Evolutionary conservation across 2,113 vertebrate genomes (phyloP).

Genomic region (Thamnophis sirtalis): DNA sequence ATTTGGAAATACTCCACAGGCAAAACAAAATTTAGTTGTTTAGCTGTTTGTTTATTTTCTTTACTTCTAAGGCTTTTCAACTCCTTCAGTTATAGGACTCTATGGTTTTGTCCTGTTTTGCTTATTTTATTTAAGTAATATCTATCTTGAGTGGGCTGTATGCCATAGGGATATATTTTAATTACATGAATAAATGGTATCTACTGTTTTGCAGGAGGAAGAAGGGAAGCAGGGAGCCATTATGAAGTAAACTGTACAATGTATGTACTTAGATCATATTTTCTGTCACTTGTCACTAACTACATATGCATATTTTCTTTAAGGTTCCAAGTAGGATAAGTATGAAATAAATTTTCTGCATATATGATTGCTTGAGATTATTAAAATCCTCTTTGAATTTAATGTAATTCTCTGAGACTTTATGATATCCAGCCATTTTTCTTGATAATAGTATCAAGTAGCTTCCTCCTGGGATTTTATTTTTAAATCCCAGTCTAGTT

Average conservation of each 20-base stretch:
- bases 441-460: neutral
- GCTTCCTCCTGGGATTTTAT: neutral
- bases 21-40: neutral
- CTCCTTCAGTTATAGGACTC: neutral
- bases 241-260: neutral
- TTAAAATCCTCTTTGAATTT: neutral
- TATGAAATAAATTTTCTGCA: neutral
- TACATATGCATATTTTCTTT: neutral
- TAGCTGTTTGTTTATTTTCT: neutral
- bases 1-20: neutral
- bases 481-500: neutral
- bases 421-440: neutral
- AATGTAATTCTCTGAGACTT: neutral
- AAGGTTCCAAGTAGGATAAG: neutral
- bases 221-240: neutral
- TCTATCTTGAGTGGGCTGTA: neutral
- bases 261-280: neutral
- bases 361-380: neutral
- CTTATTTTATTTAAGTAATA: neutral
- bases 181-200: neutral
- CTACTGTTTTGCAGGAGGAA: neutral
- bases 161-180: neutral
- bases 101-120: neutral
- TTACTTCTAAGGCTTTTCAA: neutral
- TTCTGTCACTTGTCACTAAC: neutral